Base-by-base conservation (phyloP, 2,113 vertebrate species). In the Perca fluviatilis region DNA sequence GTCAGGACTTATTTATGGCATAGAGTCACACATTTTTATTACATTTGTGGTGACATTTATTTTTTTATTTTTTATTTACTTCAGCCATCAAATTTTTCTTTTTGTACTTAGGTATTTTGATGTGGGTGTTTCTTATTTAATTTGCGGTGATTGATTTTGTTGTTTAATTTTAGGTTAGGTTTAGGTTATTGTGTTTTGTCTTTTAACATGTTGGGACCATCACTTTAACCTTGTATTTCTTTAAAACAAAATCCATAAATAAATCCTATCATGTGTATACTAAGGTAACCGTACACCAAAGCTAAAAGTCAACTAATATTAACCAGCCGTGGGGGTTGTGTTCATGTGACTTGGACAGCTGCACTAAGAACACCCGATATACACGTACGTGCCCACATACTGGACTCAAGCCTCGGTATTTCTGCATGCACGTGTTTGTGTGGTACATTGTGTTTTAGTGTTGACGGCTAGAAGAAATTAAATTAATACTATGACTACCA, bases 261-360 rank as follows among this genome's bases (percentile, higher is more conserved):
- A 46, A n/a, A 15, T 61, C 8, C 12, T 62, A 50, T 5, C 16
- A 25, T 60, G n/a, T 74, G 64, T 63, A 50, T 54, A 30, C 7
- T 2, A 77, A 89, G 75, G 80, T 87, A 74, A 88, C 77, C 67
- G 1, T 51, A 43, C 49, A 57, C 21, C 60, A 47, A 30, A 66
- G 69, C 62, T 27, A 36, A 65, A 11, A 51, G 80, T 71, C 70
- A 27, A 27, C 25, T 63, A 75, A 76, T 74, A 74, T 84, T 70
- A 84, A 76, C 58, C 54, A 21, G 53, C 57, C 4, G 5, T 15
- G 50, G 69, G 49, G 4, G 83, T 69, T 10, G 58, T 70, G 70
- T 62, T 83, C 83, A 90, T 89, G 88, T 91, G 91, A 91, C 74
- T 74, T 40, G 50, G 80, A 88, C 90, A 92, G 92, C 90, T 91